Base-by-base conservation (phyloP, 2,888 invertebrate species). In the Penaeus monodon region DNA sequence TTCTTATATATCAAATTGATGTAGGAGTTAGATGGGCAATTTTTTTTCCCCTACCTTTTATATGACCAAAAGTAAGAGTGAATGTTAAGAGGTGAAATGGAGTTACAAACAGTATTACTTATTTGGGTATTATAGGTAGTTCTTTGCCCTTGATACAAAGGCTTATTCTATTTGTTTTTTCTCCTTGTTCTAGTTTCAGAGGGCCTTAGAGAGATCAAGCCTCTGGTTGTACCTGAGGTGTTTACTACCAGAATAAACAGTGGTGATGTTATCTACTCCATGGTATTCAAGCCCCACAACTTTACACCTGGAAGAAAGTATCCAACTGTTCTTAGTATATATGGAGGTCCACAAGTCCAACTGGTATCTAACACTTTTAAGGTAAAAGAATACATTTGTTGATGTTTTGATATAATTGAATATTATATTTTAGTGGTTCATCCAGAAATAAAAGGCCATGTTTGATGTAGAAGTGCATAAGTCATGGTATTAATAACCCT, bases 341-440 rank as follows among this genome's bases (percentile, higher is more conserved):
- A 99, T 92, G 99, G 98, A 4, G 99, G 99, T 0, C 99, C 99
- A 0, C 98, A 99, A 92, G 98, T 99, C 79, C 99, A 99, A 93
- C 95, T 98, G 68, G 99, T 99, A 88, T 97, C 97, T 84, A 99
- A 99, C 93, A 96, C 96, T 12, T 98, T 97, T 92, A 97, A 97
- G 94, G 97, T 97, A 91, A 92, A 92, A 17, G 44, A 76, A 38
- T 14, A 1, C 6, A 29, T 27, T 68, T 29, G 22, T 68, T 68
- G 68, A 68, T 68, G 10, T 82, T 17, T 22, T 65, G 68, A 44
- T 24, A 6, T 14, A 49, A 49, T 49, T 49, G 10, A 14, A 10
- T 1, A 12, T 49, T 49, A 49, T 49, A 0, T 49, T 49, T 14
- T 49, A 49, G 49, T 49, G 49, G 10, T 49, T 12, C 6, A 38